phyloP scores from a whole-genome alignment of 2,888 invertebrate species.

The Clostera curtula region DNA sequence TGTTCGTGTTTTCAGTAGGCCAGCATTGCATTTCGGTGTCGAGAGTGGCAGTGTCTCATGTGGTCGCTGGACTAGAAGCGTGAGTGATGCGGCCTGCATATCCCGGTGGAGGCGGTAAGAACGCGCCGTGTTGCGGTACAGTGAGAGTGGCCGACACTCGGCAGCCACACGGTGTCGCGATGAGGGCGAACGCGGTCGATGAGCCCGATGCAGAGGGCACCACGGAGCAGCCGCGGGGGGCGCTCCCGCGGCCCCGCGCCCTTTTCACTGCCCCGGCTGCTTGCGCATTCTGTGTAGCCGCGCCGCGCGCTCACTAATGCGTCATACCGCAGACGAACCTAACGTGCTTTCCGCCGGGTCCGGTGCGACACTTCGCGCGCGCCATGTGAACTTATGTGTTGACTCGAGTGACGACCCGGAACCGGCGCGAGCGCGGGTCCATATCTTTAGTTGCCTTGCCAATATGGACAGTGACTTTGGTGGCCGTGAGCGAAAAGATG shows the following conservation, averaged over 20 bases:
- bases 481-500: slow-evolving; percentile 42
- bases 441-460: slow-evolving; percentile 20
- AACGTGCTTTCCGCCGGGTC: slow-evolving; percentile 48
- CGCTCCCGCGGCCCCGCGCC: slow-evolving; percentile 39
- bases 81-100: slow-evolving; percentile 16
- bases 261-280: slow-evolving; percentile 46
- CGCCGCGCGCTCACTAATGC: slow-evolving; percentile 73
- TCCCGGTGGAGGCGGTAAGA: slow-evolving; percentile 27
- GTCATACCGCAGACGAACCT: slow-evolving; percentile 59
- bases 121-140: slow-evolving; percentile 50
- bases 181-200: slow-evolving; percentile 70
- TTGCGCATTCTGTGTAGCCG: slow-evolving; percentile 58
- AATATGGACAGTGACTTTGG: slow-evolving; percentile 54
- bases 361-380: slow-evolving; percentile 50
- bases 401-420: slow-evolving; percentile 34
- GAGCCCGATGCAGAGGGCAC: slow-evolving; percentile 71
- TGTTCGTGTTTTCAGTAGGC: slow-evolving; percentile 4
- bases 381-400: slow-evolving; percentile 67
- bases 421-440: slow-evolving; percentile 17
- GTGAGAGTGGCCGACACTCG: slow-evolving; percentile 42
- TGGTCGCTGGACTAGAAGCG: slow-evolving; percentile 7
- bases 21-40: slow-evolving; percentile 1
- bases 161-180: slow-evolving; percentile 38
- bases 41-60: slow-evolving; percentile 4
- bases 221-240: slow-evolving; percentile 53